Evolutionary conservation across 2,113 vertebrate genomes (phyloP).

Genomic region (Nerophis ophidion): DNA sequence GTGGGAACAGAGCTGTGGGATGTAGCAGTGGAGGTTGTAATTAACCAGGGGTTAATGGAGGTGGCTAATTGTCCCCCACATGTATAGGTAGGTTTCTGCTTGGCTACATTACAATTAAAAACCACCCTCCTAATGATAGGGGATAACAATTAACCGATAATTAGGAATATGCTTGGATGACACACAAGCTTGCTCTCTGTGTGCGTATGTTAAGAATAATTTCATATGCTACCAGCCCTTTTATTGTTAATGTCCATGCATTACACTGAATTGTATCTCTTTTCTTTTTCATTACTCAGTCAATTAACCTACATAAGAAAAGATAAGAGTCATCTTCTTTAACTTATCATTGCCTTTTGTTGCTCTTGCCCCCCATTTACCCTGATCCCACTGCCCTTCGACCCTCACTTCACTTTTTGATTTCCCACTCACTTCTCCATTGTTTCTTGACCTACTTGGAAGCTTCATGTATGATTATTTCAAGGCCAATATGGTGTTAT

Average conservation of each 20-base stretch:
- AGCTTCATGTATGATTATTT: neutral
- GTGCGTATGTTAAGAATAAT: conserved; percentile 46
- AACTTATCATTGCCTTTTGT: conserved; percentile 55
- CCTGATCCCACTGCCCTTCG: conserved; percentile 11
- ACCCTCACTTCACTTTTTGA: conserved; percentile 4
- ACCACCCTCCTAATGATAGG: conserved; percentile 68
- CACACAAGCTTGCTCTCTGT: conserved; percentile 37
- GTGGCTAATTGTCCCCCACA: conserved; percentile 76
- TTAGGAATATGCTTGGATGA: conserved; percentile 68
- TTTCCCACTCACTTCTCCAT: neutral
- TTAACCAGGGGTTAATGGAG: conserved; percentile 79
- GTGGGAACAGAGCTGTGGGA: conserved; percentile 62
- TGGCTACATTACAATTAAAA: conserved; percentile 77
- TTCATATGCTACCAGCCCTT: conserved; percentile 48
- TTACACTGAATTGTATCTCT: conserved; percentile 54
- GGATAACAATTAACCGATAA: conserved; percentile 79
- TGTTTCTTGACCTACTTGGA: conserved; percentile 6
- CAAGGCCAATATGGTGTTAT: neutral
- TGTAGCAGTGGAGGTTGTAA: conserved; percentile 69
- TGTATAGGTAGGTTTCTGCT: conserved; percentile 78
- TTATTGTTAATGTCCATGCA: conserved; percentile 51
- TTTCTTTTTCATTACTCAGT: conserved; percentile 57
- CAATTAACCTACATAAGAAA: conserved; percentile 68
- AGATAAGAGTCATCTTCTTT: conserved; percentile 43
- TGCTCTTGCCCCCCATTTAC: conserved; percentile 46